Base-by-base conservation (phyloP, 2,888 invertebrate species). In the Elgonia sp. region DNA sequence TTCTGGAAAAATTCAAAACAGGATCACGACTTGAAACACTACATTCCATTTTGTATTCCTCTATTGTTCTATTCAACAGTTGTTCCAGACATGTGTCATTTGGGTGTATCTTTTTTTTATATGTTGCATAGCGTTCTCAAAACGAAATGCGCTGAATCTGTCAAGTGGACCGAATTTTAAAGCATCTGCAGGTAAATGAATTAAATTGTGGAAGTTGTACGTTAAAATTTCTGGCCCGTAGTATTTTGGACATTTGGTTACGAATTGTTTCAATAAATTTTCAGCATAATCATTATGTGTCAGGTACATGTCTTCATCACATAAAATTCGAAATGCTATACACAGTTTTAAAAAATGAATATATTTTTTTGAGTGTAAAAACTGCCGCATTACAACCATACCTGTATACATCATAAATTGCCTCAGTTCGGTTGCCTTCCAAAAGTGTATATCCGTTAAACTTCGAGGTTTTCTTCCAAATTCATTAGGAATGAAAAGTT, bases 371-470 rank as follows among this genome's bases (percentile, higher is more conserved):
- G 42, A 1, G 12, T 40, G 18, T 18, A 67, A 67, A 20, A 67
- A 67, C 3, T 16, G 20, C 1, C 16, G 0, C 67, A 67, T 67
- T 42, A 42, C 1, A 18, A 67, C 40, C 18, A 42, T 18, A 0
- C 67, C 67, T 5, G 42, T 67, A 16, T 67, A 67, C 10, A 67
- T 6, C 20, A 67, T 20, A 20, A 67, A 67, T 20, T 42, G 40
- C n/a, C 42, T 84, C 20, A 89, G 84, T 60, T 92, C 91, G 14
- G 91, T 92, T 10, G 90, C 91, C 72, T 91, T 91, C 67, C 67
- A 91, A 73, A 89, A 89, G 18, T 81, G 85, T 63, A 29, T 5
- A 21, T 63, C 42, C 5, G 18, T 10, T 20, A 76, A 1, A 20
- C 29, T 37, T 50, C 63, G 50, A 50, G 76, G 76, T 50, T 76